Percentiles rank a stretch among this genome's conserved stretches.
phyloP scores from a whole-genome alignment of 2,888 invertebrate genomes.

The Diloba caeruleocephala region DNA sequence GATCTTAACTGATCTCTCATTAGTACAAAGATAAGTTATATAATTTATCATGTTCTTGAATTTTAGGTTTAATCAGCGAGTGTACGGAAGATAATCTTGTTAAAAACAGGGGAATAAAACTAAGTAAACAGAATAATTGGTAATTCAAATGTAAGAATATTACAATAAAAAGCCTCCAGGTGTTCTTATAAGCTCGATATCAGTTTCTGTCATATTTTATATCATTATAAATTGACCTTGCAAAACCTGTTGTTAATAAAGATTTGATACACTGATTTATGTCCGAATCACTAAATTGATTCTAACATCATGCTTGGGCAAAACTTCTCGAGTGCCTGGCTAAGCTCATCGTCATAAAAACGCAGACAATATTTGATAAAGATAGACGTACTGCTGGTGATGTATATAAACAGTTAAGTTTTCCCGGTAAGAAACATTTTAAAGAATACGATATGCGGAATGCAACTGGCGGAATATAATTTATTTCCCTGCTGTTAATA shows the following conservation, averaged over 20 bases:
- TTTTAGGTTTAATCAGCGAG: not conserved
- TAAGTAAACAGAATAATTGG: slow-evolving; percentile 6
- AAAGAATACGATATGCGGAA: not conserved
- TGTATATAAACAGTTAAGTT: too few species aligned
- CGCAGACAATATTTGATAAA: too few species aligned
- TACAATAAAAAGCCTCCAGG: slow-evolving; percentile 9
- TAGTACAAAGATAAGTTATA: too few species aligned
- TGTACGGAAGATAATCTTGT: not conserved
- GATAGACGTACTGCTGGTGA: too few species aligned
- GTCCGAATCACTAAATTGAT: not conserved
- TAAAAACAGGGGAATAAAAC: slow-evolving; percentile 12
- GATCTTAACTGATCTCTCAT: too few species aligned
- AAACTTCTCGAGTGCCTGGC: slow-evolving; percentile 14
- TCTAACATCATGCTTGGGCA: slow-evolving; percentile 10
- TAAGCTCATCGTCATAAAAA: too few species aligned
- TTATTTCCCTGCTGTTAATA: not conserved
- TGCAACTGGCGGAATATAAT: slow-evolving; percentile 17
- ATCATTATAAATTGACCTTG: too few species aligned
- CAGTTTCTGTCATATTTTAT: slow-evolving; percentile 11
- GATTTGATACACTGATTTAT: slow-evolving; percentile 1
- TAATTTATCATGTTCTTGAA: not conserved
- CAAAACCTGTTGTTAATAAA: slow-evolving; percentile 13
- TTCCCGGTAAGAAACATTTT: not conserved
- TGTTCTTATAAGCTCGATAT: slow-evolving; percentile 24
- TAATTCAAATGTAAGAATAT: slow-evolving; percentile 14